Conservation (phyloP, 2,113 vertebrate genomes). For the Neomonachus schauinslandi region DNA sequence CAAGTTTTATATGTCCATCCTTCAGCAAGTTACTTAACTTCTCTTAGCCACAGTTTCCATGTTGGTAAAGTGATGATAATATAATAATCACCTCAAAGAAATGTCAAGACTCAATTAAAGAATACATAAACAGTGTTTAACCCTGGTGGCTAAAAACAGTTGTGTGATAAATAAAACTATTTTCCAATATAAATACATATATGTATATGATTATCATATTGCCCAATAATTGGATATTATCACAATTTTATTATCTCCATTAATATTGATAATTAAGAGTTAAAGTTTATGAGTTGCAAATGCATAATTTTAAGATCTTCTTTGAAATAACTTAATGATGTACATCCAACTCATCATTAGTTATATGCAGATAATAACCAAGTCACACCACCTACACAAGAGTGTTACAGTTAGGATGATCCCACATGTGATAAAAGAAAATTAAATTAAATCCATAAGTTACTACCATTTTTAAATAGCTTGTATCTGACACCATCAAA, state of each 20-base stretch:
- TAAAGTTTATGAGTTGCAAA: not conserved
- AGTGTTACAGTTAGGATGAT: not conserved
- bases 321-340: constrained; percentile 23
- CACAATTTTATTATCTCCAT: not conserved
- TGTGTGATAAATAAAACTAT: not conserved
- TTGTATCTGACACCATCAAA: not conserved
- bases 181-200: not conserved
- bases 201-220: not conserved
- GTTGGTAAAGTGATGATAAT: not conserved
- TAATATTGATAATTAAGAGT: not conserved
- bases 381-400: not conserved
- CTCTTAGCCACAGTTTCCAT: not conserved
- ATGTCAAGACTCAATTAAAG: not conserved
- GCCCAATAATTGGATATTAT: not conserved
- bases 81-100: not conserved
- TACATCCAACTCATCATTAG: not conserved
- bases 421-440: not conserved
- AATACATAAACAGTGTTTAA: not conserved
- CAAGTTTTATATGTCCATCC: not conserved
- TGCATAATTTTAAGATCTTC: not conserved
- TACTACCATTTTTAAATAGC: not conserved
- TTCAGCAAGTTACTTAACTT: constrained; percentile 10
- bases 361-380: constrained; percentile 6
- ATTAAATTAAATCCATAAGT: not conserved
- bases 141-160: not conserved